phyloP scores from a whole-genome alignment of 2,113 vertebrate genomes.

The Morphnarchus princeps region DNA sequence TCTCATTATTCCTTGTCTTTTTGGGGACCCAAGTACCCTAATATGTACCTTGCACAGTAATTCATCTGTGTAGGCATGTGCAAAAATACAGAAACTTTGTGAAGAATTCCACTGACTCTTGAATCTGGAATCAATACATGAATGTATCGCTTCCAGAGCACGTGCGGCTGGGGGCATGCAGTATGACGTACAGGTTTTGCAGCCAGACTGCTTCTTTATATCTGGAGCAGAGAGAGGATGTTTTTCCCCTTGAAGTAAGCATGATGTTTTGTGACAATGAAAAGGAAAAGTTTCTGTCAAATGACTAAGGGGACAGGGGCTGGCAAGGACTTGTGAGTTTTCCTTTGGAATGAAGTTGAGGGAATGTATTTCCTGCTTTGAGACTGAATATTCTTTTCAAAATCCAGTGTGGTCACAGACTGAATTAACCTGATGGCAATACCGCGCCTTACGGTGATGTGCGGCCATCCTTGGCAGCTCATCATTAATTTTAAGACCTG shows the following conservation, averaged over 20 bases:
- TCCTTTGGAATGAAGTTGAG: not conserved
- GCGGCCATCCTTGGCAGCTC: not conserved
- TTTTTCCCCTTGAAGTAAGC: not conserved
- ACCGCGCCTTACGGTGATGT: not conserved
- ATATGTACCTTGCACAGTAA: not conserved
- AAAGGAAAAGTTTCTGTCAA: not conserved
- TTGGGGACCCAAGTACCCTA: not conserved
- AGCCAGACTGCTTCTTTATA: not conserved
- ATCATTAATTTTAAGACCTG: not conserved
- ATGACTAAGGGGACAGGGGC: not conserved
- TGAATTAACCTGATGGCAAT: not conserved
- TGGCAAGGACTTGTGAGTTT: not conserved
- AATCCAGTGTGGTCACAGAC: not conserved
- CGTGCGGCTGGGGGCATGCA: rapidly evolving
- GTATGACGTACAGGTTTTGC: rapidly evolving
- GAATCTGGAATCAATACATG: not conserved
- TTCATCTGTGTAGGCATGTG: not conserved
- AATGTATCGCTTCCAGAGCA: not conserved
- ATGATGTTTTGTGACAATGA: not conserved
- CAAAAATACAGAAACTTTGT: not conserved
- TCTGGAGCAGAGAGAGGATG: not conserved
- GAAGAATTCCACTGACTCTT: not conserved
- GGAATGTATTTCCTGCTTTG: not conserved
- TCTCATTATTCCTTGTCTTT: not conserved
- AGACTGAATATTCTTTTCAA: not conserved